Evolutionary conservation across 1,140 invertebrate genomes (phyloP).

Genomic region (Batillaria attramentaria): DNA sequence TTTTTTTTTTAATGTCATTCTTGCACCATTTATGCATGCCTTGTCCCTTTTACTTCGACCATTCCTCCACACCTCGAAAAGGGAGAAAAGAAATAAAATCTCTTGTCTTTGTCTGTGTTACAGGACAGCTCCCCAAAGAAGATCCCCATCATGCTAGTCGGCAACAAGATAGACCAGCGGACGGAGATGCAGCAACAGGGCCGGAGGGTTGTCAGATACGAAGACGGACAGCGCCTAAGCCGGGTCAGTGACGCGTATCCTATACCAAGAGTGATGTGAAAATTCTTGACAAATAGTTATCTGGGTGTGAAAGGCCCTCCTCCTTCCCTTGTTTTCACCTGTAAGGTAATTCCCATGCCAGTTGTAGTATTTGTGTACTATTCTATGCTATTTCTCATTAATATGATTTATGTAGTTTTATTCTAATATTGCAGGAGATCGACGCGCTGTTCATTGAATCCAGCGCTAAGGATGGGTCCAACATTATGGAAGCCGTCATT

Average conservation of each 20-base stretch:
- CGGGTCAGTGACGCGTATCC: conserved; percentile 65
- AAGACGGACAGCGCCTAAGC: conserved; percentile 66
- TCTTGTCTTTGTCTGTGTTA: conserved; percentile 14
- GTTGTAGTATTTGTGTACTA: too few species aligned
- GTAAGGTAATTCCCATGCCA: too few species aligned
- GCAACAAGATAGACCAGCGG: conserved; percentile 76
- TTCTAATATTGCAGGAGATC: conserved; percentile 50
- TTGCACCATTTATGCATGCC: too few species aligned
- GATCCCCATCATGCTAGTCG: conserved; percentile 75
- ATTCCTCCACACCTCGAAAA: too few species aligned
- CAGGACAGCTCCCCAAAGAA: conserved; percentile 67
- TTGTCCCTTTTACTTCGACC: too few species aligned
- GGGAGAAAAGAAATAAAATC: too few species aligned
- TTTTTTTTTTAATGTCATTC: too few species aligned
- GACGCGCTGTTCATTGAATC: conserved; percentile 70
- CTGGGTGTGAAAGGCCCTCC: too few species aligned
- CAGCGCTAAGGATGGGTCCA: conserved; percentile 72
- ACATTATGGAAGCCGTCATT: conserved; percentile 72
- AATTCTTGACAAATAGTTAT: too few species aligned
- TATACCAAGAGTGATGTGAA: too few species aligned
- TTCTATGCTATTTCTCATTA: neutral
- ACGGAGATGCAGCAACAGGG: conserved; percentile 58
- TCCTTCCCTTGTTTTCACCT: too few species aligned
- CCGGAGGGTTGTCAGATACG: conserved; percentile 57
- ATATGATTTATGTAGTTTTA: neutral